Percentiles rank a stretch among this genome's conserved stretches.
These are phyloP conservation scores for Flexamia atlantica DNA, from an alignment of 2,888 invertebrate genomes.

Conservation along the genomic window DNA sequence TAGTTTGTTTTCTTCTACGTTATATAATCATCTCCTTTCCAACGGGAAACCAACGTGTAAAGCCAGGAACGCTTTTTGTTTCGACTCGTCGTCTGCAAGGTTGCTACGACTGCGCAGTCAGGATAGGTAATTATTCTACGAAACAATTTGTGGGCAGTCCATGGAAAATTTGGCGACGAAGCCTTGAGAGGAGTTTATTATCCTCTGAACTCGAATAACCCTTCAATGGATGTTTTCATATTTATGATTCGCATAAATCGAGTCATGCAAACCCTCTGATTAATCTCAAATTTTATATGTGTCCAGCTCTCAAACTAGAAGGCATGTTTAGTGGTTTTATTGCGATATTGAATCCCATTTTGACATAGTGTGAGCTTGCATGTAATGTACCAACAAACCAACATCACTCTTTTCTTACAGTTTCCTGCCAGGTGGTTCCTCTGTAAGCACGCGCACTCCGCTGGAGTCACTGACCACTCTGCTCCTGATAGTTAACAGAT, in stretches of 20 bases:
- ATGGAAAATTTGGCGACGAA: conserved; percentile 13
- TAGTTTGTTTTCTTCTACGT: no score
- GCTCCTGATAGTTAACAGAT: conserved; percentile 48
- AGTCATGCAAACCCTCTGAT: no score
- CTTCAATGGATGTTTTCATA: background rate
- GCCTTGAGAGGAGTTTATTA: conserved; percentile 32
- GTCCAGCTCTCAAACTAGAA: no score
- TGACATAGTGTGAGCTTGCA: no score
- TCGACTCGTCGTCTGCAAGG: conserved; percentile 1
- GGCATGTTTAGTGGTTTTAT: no score
- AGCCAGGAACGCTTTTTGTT: conserved; percentile 24
- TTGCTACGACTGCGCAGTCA: conserved; percentile 4
- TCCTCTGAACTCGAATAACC: background rate
- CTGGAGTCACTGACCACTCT: conserved; percentile 6
- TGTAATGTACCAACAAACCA: no score
- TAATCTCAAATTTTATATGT: no score
- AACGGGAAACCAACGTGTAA: background rate
- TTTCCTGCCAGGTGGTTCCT: conserved; percentile 13
- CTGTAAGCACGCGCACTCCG: background rate
- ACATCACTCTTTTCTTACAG: no score
- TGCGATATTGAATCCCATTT: no score
- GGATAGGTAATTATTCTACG: conserved; percentile 21
- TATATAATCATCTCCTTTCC: background rate
- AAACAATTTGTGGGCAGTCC: conserved; percentile 48
- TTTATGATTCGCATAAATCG: background rate